Percentiles rank a stretch among this genome's conserved stretches.
Conservation (phyloP, 2,888 invertebrate species). For the Ditylenchus weischeri region DNA sequence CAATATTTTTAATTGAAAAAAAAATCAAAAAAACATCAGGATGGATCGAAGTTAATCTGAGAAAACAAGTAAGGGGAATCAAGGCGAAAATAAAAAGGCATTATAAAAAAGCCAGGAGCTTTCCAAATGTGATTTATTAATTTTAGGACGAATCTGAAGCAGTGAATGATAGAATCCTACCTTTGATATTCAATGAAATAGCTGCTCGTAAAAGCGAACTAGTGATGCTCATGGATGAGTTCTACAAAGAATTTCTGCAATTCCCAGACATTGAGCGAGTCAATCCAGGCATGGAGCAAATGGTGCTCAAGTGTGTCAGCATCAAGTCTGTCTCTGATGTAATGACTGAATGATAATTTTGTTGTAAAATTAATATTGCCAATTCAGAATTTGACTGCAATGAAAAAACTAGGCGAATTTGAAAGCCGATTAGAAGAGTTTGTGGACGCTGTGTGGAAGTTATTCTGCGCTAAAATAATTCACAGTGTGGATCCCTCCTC, state of each 20-base stretch:
- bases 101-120: not conserved
- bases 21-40: too few species aligned
- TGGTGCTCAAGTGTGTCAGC: slow-evolving; percentile 15
- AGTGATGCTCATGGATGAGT: slow-evolving; percentile 17
- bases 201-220: slow-evolving; percentile 21
- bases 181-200: slow-evolving; percentile 19
- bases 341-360: not conserved
- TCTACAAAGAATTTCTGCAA: slow-evolving; percentile 17
- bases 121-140: not conserved
- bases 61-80: too few species aligned
- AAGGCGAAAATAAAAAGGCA: not conserved
- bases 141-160: slow-evolving; percentile 15
- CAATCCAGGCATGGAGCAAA: slow-evolving; percentile 11
- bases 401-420: slow-evolving; percentile 36
- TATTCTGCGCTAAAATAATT: slow-evolving; percentile 21
- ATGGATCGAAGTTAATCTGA: too few species aligned
- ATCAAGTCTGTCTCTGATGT: slow-evolving; percentile 18
- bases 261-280: slow-evolving; percentile 22
- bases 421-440: slow-evolving; percentile 29
- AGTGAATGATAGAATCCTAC: slow-evolving; percentile 27
- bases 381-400: slow-evolving; percentile 34
- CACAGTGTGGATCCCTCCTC: slow-evolving; percentile 27
- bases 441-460: slow-evolving; percentile 38
- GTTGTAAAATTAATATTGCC: too few species aligned
- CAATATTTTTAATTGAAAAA: too few species aligned